These are phyloP conservation scores for Hedya salicella DNA, from an alignment of 2,888 invertebrate species.

Conservation along the genomic window DNA sequence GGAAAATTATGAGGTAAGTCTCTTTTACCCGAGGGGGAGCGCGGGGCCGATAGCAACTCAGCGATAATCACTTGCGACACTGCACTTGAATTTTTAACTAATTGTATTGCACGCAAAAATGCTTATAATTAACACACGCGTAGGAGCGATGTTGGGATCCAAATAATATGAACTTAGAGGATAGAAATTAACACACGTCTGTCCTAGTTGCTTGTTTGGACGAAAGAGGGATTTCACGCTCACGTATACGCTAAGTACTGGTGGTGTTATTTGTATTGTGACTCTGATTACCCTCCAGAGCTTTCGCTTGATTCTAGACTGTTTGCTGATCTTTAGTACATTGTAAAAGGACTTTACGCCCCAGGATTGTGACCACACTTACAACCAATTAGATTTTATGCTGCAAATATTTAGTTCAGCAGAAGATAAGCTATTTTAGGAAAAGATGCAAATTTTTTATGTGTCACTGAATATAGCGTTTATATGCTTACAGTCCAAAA, in stretches of 20 bases:
- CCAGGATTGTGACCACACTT: background rate
- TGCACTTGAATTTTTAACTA: no score
- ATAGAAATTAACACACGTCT: no score
- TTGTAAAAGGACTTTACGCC: background rate
- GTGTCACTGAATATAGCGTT: background rate
- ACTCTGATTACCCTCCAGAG: slow-evolving; percentile 6
- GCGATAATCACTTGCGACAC: no score
- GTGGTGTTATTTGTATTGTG: background rate
- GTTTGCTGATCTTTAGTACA: slow-evolving; percentile 9
- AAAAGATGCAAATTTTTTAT: background rate
- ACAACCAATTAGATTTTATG: slow-evolving; percentile 4
- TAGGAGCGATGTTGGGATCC: no score
- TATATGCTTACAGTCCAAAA: background rate
- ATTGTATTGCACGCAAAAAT: no score
- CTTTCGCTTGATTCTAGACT: slow-evolving; percentile 16
- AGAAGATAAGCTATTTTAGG: background rate
- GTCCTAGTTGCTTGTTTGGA: no score
- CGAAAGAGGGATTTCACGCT: no score
- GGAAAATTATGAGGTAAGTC: no score
- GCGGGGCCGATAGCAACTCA: no score
- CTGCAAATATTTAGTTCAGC: background rate
- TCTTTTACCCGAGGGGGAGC: no score
- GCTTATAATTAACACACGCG: no score
- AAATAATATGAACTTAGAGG: no score
- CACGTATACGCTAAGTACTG: background rate